Evolutionary conservation across 2,113 vertebrate genomes (phyloP), one percentile per base, ranked within the genome.

Genomic region (Crypturellus undulatus): DNA sequence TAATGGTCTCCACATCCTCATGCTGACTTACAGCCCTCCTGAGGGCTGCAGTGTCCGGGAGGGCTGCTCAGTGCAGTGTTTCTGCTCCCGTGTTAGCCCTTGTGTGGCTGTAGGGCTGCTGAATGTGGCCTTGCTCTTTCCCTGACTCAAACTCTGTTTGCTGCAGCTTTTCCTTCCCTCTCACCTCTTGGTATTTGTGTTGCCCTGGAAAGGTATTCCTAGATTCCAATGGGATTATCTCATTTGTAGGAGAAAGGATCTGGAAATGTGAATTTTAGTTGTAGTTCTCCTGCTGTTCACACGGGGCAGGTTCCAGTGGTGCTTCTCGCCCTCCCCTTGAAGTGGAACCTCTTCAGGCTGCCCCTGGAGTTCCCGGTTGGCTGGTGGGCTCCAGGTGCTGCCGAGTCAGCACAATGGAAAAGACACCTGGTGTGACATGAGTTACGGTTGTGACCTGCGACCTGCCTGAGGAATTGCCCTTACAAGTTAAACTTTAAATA

Each of bases 11-110:
- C 9, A 2, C 1, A 20, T 45, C 47, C 32, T 3, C 12, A 9
- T 38, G 36, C 28, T 58, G 34, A 13, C n/a, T 25, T 3, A 15
- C 21, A 63, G 7, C 24, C 60, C 21, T 63, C 21, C 9, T 58
- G 34, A 14, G 51, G 26, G 14, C 26, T 26, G 32, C 0, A 1
- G 56, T 56, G 90, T 8, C 40, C 28, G 6, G 89, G 51, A 38
- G 30, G 34, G 20, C 0, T 0, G 0, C n/a, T 54, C 10, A 17
- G 21, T 4, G 0, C 1, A 0, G 14, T n/a, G 54, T 36, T 2
- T 0, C 54, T 58, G 13, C 54, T 22, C 36, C 1, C 26, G 5
- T 1, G 0, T 13, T 17, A 16, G 54, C 30, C 30, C 28, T 58
- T 32, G 32, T 10, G 54, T 32, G 54, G 34, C 7, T 3, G 3